Evolutionary conservation across 2,113 vertebrate species (phyloP).

Genomic region (Dermatemys mawii): DNA sequence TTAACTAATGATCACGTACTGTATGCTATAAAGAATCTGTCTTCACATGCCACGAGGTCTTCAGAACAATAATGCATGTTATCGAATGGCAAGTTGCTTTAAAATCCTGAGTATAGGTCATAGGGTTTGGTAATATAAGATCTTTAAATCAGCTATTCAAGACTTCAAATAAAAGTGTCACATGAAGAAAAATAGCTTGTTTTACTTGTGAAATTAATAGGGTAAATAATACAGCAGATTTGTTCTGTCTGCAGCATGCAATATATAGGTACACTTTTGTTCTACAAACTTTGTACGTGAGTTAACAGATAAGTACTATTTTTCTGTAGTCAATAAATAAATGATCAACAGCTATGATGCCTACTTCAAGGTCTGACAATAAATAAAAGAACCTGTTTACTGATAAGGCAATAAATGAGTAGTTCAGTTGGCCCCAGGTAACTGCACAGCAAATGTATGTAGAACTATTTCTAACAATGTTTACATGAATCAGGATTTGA

Average conservation of each 20-base stretch:
- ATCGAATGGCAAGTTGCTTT: neutral
- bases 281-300: neutral
- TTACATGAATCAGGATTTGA: neutral
- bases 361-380: neutral
- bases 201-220: neutral
- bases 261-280: neutral
- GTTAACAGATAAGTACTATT: neutral
- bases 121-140: neutral
- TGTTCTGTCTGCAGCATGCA: neutral
- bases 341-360: neutral
- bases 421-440: neutral
- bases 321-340: neutral
- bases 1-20: constrained; percentile 1
- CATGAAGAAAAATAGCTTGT: neutral
- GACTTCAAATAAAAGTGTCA: neutral
- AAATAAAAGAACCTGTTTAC: neutral
- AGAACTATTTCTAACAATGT: neutral
- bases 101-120: neutral
- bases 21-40: neutral
- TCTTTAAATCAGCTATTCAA: neutral
- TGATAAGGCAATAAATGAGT: neutral
- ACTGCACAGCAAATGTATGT: neutral
- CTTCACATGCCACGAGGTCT: neutral
- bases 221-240: fast-evolving
- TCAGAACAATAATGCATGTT: neutral